Percentiles rank a stretch among this genome's conserved stretches.
These are phyloP conservation scores for Drosophila fungiperda DNA, from an alignment of 2,888 invertebrate species.

Conservation along the genomic window DNA sequence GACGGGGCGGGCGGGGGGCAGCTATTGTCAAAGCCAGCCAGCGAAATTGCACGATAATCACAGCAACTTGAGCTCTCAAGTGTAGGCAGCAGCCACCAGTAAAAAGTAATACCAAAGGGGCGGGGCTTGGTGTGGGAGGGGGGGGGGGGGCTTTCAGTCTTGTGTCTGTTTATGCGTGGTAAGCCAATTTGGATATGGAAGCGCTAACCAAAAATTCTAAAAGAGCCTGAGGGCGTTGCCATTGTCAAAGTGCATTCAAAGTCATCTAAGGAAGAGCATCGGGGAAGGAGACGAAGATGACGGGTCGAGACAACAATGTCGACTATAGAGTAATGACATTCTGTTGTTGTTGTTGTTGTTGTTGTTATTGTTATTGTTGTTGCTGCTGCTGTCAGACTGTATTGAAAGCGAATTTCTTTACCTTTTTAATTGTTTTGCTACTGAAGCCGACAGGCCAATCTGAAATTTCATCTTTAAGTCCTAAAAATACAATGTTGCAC, in stretches of 20 bases:
- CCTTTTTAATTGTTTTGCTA: constrained; percentile 60
- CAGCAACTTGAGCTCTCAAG: constrained; percentile 78
- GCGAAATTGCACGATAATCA: constrained; percentile 80
- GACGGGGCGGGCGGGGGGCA: constrained; percentile 22
- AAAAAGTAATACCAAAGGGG: constrained; percentile 12
- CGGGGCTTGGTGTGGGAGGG: too few species aligned
- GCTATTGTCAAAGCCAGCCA: constrained; percentile 66
- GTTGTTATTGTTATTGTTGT: constrained; percentile 3
- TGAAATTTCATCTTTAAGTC: constrained; percentile 21
- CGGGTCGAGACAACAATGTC: constrained; percentile 34
- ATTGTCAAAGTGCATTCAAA: constrained; percentile 72
- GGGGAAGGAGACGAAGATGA: neutral
- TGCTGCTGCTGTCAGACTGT: constrained; percentile 23
- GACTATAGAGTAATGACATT: constrained; percentile 70
- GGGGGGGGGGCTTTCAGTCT: constrained; percentile 11
- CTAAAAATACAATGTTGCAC: constrained; percentile 13
- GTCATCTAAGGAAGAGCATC: constrained; percentile 28
- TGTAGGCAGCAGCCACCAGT: constrained; percentile 43
- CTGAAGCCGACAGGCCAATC: constrained; percentile 31
- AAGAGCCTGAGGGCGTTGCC: constrained; percentile 59
- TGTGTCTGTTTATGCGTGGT: constrained; percentile 74
- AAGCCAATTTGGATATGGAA: constrained; percentile 78
- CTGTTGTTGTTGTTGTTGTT: constrained; percentile 34
- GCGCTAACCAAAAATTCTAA: constrained; percentile 62
- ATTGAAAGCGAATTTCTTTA: constrained; percentile 66